phyloP scores from a whole-genome alignment of 2,888 invertebrate species.

The Drosophila subsilvestris region DNA sequence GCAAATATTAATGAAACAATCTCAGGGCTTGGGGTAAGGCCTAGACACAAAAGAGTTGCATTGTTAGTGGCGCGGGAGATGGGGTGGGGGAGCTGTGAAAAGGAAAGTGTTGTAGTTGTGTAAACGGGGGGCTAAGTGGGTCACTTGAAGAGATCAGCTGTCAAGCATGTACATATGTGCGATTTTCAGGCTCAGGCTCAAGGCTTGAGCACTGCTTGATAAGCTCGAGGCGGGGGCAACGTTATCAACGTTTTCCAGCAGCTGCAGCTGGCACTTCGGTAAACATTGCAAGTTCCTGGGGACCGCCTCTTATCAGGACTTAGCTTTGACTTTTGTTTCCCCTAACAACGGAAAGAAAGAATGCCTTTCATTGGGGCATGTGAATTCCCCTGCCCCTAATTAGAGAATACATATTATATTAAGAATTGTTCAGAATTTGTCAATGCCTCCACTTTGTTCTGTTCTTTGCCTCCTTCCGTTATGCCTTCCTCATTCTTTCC shows the following conservation, averaged over 20 bases:
- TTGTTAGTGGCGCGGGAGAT: slow-evolving; percentile 39
- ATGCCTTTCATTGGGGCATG: slow-evolving; percentile 58
- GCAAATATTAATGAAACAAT: slow-evolving; percentile 76
- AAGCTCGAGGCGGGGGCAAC: slow-evolving; percentile 12
- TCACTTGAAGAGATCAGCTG: slow-evolving; percentile 79
- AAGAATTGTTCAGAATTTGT: slow-evolving; percentile 26
- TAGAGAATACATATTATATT: slow-evolving; percentile 22
- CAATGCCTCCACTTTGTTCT: slow-evolving; percentile 66
- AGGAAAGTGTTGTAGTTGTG: slow-evolving; percentile 69
- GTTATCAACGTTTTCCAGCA: slow-evolving; percentile 19
- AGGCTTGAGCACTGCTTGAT: slow-evolving; percentile 55
- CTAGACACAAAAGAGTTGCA: slow-evolving; percentile 63
- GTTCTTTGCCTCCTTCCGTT: not conserved
- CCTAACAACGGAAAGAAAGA: slow-evolving; percentile 53
- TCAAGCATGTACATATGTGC: slow-evolving; percentile 37
- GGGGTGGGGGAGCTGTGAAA: slow-evolving; percentile 60
- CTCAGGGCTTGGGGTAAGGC: slow-evolving; percentile 21
- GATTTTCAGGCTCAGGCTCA: slow-evolving; percentile 68
- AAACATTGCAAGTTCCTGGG: slow-evolving; percentile 44
- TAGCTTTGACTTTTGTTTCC: slow-evolving; percentile 70
- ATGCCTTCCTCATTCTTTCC: slow-evolving; percentile 7
- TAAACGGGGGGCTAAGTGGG: slow-evolving; percentile 71
- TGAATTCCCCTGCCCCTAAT: slow-evolving; percentile 6
- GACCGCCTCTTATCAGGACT: slow-evolving; percentile 57
- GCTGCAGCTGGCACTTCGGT: slow-evolving; percentile 66